These are phyloP conservation scores for Glaucopsyche alexis DNA, from an alignment of 2,888 invertebrate species.

Conservation along the genomic window DNA sequence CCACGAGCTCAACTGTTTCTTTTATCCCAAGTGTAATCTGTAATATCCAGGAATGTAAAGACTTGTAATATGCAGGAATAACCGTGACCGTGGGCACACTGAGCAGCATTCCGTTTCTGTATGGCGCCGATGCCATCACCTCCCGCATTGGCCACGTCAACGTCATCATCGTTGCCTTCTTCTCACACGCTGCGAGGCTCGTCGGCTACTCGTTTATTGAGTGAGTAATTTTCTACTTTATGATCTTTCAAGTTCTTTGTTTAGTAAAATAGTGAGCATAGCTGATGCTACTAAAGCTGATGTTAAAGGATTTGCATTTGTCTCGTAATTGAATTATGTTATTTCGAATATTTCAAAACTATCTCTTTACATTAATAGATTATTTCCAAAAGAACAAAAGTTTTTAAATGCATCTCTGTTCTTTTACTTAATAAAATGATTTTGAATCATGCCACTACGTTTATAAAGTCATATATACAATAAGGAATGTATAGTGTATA, in stretches of 20 bases:
- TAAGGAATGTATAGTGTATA: constrained; percentile 10
- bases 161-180: constrained; percentile 90
- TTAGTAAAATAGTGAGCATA: too few species aligned
- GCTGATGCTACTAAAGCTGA: too few species aligned
- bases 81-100: constrained; percentile 92
- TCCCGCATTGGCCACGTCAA: constrained; percentile 90
- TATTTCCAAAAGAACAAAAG: too few species aligned
- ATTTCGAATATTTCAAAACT: too few species aligned
- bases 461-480: constrained; percentile 31
- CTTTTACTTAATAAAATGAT: too few species aligned
- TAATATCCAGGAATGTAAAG: constrained; percentile 36
- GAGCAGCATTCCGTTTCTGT: constrained; percentile 91
- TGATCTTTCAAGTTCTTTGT: too few species aligned
- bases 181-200: constrained; percentile 89
- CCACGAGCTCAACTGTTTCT: too few species aligned
- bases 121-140: constrained; percentile 91
- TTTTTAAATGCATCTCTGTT: too few species aligned
- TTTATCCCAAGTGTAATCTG: background rate
- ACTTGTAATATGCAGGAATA: constrained; percentile 77
- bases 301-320: too few species aligned
- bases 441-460: too few species aligned
- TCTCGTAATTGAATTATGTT: too few species aligned
- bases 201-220: constrained; percentile 92
- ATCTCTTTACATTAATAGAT: too few species aligned
- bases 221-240: constrained; percentile 73